Evolutionary conservation across 2,113 vertebrate species (phyloP), one percentile per base, ranked within the genome.

Genomic region (Ctenodactylus gundi): DNA sequence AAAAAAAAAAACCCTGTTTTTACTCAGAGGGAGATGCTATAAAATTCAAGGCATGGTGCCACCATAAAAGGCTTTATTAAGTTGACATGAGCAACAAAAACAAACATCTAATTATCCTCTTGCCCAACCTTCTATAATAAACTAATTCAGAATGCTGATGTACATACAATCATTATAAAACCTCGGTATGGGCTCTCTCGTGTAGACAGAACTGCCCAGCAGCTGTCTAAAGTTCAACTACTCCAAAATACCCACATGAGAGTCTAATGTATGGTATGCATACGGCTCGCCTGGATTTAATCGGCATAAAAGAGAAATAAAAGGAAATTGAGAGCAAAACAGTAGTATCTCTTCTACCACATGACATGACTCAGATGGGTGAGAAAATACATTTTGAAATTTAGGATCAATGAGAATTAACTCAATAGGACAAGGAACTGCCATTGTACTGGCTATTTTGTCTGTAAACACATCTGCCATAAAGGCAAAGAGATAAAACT

Each of bases 101-200:
- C 46, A 95, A 90, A 62, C 14, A 84, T n/a, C 25, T 78, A 78
- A 82, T 70, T 80, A 92, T 13, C 73, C 20, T 31, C 92, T 64
- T 94, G 51, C 39, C 72, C 87, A 82, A 81, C 86, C n/a, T 96
- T 85, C 58, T 87, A 51, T 29, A 95, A 88, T 60, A 93, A 96
- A 87, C 39, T 41, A 80, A 90, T 76, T 85, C 65, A 90, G 15
- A 77, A 49, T 55, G 49, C 39, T 95, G 76, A 80, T 77, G 83
- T 17, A 75, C 11, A 20, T 80, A 77, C 7, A 94, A 75, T 14
- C 53, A 80, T 92, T 87, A 81, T 92, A 62, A 81, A 76, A 80
- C 67, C 7, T 82, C 17, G 34, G 70, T 15, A 7, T 87, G 55
- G 51, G 34, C 77, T 85, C 41, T 85, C 25, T 13, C 68, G 68